These are phyloP conservation scores for Diabrotica virgifera DNA, from an alignment of 1,140 invertebrate species.

Conservation along the genomic window DNA sequence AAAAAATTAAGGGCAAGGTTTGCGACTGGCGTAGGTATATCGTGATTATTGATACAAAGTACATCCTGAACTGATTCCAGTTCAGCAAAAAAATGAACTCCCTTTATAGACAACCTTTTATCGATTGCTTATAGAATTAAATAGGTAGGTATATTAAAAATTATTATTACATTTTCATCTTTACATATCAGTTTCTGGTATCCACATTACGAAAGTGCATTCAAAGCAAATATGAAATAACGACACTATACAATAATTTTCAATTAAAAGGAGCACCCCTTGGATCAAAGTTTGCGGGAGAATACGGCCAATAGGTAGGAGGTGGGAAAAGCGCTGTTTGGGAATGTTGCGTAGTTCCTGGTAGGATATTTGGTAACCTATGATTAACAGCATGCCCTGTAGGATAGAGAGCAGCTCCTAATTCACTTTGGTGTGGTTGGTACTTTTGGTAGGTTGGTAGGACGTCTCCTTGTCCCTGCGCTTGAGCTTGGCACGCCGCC, in stretches of 20 bases:
- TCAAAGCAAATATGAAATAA: no score
- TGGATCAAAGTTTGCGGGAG: constrained; percentile 46
- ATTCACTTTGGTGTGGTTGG: constrained; percentile 46
- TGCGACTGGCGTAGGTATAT: no score
- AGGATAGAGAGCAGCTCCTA: constrained; percentile 46
- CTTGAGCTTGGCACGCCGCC: constrained; percentile 76
- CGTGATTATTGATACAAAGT: no score
- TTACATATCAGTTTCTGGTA: no score
- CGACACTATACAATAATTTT: constrained; percentile 1
- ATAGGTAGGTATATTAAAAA: no score
- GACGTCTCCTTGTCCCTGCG: constrained; percentile 46
- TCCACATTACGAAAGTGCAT: no score
- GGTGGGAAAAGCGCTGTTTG: constrained; percentile 44
- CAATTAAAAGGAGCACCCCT: constrained; percentile 44
- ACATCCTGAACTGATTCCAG: no score
- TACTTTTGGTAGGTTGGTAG: constrained; percentile 52
- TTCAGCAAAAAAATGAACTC: no score
- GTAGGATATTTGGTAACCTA: constrained; percentile 41
- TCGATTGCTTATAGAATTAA: no score
- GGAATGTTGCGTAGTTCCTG: constrained; percentile 37
- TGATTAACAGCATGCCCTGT: constrained; percentile 29
- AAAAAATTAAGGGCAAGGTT: no score
- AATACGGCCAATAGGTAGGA: constrained; percentile 49
- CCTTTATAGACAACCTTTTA: no score
- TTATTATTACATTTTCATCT: no score